Percentiles rank a stretch among this genome's conserved stretches.
phyloP scores from a whole-genome alignment of 2,797 vertebrate species.

The Ciconia nigra region DNA sequence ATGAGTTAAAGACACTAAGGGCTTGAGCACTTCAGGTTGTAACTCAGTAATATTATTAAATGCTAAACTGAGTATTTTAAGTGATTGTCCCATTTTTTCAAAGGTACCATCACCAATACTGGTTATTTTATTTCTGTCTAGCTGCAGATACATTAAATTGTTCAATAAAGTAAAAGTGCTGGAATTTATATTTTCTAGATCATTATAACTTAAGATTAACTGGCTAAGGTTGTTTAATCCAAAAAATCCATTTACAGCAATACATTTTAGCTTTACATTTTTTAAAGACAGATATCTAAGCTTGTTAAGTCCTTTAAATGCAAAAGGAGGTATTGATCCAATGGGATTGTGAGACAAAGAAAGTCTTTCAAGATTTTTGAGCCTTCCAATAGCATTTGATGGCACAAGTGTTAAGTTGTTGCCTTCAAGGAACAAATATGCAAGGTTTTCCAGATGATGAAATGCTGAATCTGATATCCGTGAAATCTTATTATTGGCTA shows the following conservation, averaged over 20 bases:
- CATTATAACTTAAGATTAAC: slow-evolving; percentile 71
- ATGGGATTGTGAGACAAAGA: slow-evolving; percentile 72
- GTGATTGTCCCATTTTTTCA: slow-evolving; percentile 69
- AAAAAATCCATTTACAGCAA: slow-evolving; percentile 68
- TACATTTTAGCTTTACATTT: slow-evolving; percentile 62
- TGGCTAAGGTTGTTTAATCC: slow-evolving; percentile 70
- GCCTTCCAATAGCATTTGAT: slow-evolving; percentile 66
- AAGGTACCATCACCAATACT: slow-evolving; percentile 66
- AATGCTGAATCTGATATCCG: slow-evolving; percentile 69
- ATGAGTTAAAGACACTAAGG: slow-evolving; percentile 74
- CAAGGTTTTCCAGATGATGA: slow-evolving; percentile 67
- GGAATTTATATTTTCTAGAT: slow-evolving; percentile 72
- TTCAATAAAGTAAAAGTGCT: slow-evolving; percentile 65
- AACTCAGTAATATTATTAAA: slow-evolving; percentile 80
- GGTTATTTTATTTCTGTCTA: slow-evolving; percentile 73
- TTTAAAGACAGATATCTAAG: slow-evolving; percentile 71
- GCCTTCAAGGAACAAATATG: slow-evolving; percentile 70
- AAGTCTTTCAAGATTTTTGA: slow-evolving; percentile 72
- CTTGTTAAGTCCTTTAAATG: slow-evolving; percentile 70
- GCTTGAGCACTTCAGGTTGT: slow-evolving; percentile 70
- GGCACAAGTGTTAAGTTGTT: slow-evolving; percentile 71
- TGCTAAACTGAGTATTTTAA: slow-evolving; percentile 76
- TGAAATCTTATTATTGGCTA: slow-evolving; percentile 73
- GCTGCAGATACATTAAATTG: slow-evolving; percentile 69
- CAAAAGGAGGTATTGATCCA: slow-evolving; percentile 67